These are phyloP conservation scores for Hydrolagus colliei DNA, from an alignment of 2,797 vertebrate species.

Conservation along the genomic window DNA sequence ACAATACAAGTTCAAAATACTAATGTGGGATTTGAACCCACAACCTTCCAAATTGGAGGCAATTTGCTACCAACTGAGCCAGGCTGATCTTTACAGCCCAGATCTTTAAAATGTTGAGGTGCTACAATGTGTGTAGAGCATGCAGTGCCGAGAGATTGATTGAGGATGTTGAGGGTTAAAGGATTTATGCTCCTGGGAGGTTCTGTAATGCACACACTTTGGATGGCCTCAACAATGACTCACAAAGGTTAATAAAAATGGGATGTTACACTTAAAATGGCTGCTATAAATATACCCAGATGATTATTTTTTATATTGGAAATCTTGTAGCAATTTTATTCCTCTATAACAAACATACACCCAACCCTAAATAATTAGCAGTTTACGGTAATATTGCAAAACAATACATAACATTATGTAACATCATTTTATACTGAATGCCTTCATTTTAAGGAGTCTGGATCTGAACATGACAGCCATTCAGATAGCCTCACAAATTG, in stretches of 20 bases:
- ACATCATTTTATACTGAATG: neutral
- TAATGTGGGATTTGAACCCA: no score
- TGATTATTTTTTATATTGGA: neutral
- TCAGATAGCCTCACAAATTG: neutral
- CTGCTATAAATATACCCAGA: neutral
- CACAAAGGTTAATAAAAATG: neutral
- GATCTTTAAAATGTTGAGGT: neutral
- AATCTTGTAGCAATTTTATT: neutral
- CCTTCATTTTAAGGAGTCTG: neutral
- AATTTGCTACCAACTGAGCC: no score
- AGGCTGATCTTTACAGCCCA: no score
- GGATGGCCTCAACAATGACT: neutral
- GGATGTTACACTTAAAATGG: neutral
- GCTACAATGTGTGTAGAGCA: neutral
- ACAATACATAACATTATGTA: neutral
- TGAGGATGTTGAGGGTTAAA: neutral
- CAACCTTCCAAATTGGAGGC: no score
- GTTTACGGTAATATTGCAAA: neutral
- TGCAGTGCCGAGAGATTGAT: neutral
- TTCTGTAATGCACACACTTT: conserved; percentile 1
- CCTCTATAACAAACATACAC: neutral
- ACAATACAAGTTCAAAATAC: no score
- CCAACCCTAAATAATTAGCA: neutral
- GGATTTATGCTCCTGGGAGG: neutral
- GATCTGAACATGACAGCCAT: neutral